Conservation (phyloP, 2,888 invertebrate genomes). For the Lacanobia wlatinum region DNA sequence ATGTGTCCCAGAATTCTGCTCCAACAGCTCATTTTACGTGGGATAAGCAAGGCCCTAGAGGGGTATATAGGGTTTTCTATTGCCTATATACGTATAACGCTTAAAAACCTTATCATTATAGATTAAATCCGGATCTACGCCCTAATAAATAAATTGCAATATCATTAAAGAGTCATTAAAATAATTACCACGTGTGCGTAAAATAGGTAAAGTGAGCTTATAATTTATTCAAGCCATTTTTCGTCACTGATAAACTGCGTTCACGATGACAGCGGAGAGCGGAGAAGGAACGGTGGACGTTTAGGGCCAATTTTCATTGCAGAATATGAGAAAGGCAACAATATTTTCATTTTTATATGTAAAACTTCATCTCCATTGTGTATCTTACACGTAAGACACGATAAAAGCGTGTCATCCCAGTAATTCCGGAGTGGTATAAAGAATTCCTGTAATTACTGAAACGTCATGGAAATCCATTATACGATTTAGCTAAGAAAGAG, state of each 20-base stretch:
- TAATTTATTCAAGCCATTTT: conserved; percentile 36
- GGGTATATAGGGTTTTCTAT: no score
- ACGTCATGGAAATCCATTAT: no score
- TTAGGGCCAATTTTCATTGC: background rate
- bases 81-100: no score
- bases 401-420: no score
- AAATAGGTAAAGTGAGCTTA: conserved; percentile 22
- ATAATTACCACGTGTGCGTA: background rate
- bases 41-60: no score
- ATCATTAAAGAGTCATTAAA: conserved; percentile 23
- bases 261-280: background rate
- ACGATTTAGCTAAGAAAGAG: no score
- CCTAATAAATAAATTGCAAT: conserved; percentile 12
- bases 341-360: no score
- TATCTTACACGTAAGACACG: no score
- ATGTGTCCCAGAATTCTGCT: background rate
- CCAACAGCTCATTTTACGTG: background rate
- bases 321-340: background rate
- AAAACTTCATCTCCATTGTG: no score
- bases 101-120: background rate
- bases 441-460: no score
- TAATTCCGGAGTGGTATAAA: no score
- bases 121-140: background rate
- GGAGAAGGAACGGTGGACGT: no score
- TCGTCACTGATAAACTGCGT: background rate